Evolutionary conservation across 2,113 vertebrate genomes (phyloP), one percentile per base, ranked within the genome.

Genomic region (Pycnonotus jocosus): DNA sequence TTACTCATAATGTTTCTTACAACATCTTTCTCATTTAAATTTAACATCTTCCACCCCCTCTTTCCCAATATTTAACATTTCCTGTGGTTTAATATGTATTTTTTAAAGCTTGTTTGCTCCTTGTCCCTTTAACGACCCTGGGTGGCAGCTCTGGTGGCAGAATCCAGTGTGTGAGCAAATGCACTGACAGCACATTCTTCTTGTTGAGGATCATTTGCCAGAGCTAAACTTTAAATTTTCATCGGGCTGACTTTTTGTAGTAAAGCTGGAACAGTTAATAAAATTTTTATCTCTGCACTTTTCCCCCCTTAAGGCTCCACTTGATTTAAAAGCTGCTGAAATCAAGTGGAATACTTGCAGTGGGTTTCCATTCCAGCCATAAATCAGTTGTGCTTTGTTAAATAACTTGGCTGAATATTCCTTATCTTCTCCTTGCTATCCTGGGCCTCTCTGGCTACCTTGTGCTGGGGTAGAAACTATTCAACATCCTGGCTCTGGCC

Each of bases 321-420:
- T 92, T 92, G 91, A 95, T 95, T 94, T 94, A 95, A 91, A 93
- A 86, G 77, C 86, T 86, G 83, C 81, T 93, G 92, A 92, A 92
- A 92, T 95, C 60, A 53, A 89, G 28, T 60, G 57, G 40, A 74
- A 50, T 81, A 53, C 30, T 84, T 85, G n/a, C 68, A 81, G 61
- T 24, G 62, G 61, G 61, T 64, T 69, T 88, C 91, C 31, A 16
- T 74, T 74, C 15, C 74, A 61, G 65, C 70, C 65, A 69, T 87
- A 91, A 93, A 95, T 95, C 91, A 79, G 19, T 5, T 76, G 73
- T 84, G 70, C 81, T 91, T 95, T 48, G 44, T 83, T 78, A 57
- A 92, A 33, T 40, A 71, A 44, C 69, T 54, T 89, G 86, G 47
- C 53, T 93, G 61, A 76, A 79, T 92, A 45, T 85, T 89, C 48